phyloP scores from a whole-genome alignment of 92 coral and sea anemone genomes.

The Zoanthus sansibaricus region DNA sequence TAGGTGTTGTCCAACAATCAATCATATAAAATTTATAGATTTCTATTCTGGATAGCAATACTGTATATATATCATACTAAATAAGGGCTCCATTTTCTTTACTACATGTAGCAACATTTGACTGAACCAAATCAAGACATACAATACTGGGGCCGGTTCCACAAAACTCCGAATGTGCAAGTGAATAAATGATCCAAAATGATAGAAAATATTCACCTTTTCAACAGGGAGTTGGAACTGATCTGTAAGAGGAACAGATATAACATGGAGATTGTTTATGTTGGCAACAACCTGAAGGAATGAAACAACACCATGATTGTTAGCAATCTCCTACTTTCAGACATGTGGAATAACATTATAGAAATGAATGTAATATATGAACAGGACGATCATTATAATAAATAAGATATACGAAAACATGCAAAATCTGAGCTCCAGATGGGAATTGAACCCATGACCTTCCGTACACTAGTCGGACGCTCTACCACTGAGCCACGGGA shows the following conservation, averaged over 20 bases:
- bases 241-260: constrained; percentile 51
- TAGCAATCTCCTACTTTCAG: neutral
- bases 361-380: neutral
- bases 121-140: too few relatives aligned
- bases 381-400: neutral
- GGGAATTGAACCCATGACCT: too few relatives aligned
- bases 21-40: too few relatives aligned
- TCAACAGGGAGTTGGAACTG: constrained; percentile 50
- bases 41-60: too few relatives aligned
- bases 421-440: too few relatives aligned
- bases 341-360: neutral
- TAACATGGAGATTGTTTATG: constrained; percentile 46
- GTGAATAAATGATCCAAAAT: neutral
- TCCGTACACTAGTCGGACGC: too few relatives aligned
- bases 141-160: too few relatives aligned
- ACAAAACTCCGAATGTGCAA: neutral
- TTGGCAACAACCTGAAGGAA: constrained; percentile 53
- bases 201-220: constrained; percentile 1
- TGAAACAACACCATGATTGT: neutral
- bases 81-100: too few relatives aligned
- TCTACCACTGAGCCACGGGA: too few relatives aligned
- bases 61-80: too few relatives aligned
- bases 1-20: too few relatives aligned
- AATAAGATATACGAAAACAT: neutral
- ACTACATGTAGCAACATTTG: too few relatives aligned